These are phyloP conservation scores for Trachymyrmex cornetzi DNA, from an alignment of 1,140 invertebrate species.

Conservation along the genomic window DNA sequence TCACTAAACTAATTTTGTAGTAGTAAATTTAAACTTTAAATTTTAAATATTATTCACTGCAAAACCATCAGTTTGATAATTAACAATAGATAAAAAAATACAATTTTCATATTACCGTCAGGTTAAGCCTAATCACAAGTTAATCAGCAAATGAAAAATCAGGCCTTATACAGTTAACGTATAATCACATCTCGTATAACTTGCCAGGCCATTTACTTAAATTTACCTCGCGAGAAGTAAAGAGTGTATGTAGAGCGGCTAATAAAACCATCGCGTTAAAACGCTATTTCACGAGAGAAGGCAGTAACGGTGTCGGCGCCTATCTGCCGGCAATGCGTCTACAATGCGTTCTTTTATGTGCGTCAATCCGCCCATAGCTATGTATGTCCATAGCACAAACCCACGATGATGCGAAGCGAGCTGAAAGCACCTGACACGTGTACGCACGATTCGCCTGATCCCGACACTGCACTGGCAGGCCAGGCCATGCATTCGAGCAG, in stretches of 20 bases:
- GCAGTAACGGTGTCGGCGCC: conserved; percentile 26
- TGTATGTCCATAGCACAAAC: conserved; percentile 19
- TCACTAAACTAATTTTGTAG: no score
- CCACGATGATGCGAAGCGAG: conserved; percentile 73
- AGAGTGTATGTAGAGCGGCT: neutral
- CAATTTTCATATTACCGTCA: no score
- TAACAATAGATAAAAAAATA: no score
- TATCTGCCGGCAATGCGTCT: conserved; percentile 13
- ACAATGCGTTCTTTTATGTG: conserved; percentile 15
- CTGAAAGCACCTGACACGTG: conserved; percentile 79
- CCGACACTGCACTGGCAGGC: conserved; percentile 7
- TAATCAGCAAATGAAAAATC: no score
- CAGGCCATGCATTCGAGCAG: conserved; percentile 73
- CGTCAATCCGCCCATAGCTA: conserved; percentile 30
- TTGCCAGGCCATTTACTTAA: conserved; percentile 12
- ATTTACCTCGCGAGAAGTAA: neutral
- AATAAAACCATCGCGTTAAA: conserved; percentile 48
- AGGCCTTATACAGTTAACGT: neutral
- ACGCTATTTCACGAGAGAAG: conserved; percentile 28
- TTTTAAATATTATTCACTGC: no score
- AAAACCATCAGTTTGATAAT: no score
- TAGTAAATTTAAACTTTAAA: no score
- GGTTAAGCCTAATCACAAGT: no score
- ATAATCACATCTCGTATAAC: neutral
- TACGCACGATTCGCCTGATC: conserved; percentile 37